These are phyloP conservation scores for Tachycineta bicolor DNA, from an alignment of 2,113 vertebrate genomes.

Conservation along the genomic window DNA sequence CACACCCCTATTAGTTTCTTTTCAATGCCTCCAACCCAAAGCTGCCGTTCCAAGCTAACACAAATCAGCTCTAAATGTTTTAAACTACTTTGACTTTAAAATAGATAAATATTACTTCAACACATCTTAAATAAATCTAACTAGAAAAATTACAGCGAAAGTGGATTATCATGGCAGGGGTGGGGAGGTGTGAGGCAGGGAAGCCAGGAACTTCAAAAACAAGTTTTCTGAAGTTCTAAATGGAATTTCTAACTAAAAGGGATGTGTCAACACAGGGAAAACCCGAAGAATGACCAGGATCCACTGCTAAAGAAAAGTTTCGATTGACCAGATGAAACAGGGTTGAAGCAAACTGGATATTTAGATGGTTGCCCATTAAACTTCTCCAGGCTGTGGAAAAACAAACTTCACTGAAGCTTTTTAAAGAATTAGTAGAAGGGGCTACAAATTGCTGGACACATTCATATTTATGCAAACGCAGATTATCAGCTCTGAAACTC, in stretches of 20 bases:
- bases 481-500: conserved; percentile 49
- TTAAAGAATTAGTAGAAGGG: not conserved
- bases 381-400: not conserved
- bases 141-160: not conserved
- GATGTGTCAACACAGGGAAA: not conserved
- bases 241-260: not conserved
- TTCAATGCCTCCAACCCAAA: not conserved
- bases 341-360: not conserved
- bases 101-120: not conserved
- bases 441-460: not conserved
- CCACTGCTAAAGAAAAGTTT: not conserved
- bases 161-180: not conserved
- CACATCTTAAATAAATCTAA: not conserved
- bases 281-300: not conserved
- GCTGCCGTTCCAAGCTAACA: not conserved
- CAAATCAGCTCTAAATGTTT: not conserved
- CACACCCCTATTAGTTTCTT: not conserved
- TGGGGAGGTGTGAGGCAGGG: not conserved
- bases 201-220: not conserved
- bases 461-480: not conserved
- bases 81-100: not conserved
- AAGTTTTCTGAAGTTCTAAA: not conserved
- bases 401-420: not conserved
- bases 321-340: not conserved
- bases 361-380: not conserved